A percentile compares a stretch with the other conserved stretches of the same genome.
phyloP scores from a whole-genome alignment of 2,888 invertebrate species.

The Drosophila formosana region DNA sequence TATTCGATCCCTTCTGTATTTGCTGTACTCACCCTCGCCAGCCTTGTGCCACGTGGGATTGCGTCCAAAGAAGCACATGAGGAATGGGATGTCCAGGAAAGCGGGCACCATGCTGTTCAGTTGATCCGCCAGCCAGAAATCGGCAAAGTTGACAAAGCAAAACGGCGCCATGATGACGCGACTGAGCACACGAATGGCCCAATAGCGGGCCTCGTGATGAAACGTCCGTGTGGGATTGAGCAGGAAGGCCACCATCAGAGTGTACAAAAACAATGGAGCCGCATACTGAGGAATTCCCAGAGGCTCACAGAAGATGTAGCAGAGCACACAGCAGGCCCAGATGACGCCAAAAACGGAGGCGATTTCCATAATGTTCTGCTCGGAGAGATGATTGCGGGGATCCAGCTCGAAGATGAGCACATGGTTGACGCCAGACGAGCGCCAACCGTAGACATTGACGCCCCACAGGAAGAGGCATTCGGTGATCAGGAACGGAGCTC shows the following conservation, averaged over 20 bases:
- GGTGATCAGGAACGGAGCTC: conserved; percentile 91
- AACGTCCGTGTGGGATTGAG: conserved; percentile 92
- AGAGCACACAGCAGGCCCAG: conserved; percentile 89
- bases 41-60: conserved; percentile 87
- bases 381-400: conserved; percentile 91
- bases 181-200: conserved; percentile 88
- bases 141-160: conserved; percentile 92
- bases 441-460: conserved; percentile 93
- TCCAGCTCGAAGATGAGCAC: conserved; percentile 93
- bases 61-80: conserved; percentile 90
- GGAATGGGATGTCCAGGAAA: conserved; percentile 92
- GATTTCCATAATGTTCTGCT: conserved; percentile 92
- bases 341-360: conserved; percentile 91
- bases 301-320: conserved; percentile 89
- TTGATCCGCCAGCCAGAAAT: conserved; percentile 95
- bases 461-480: conserved; percentile 92
- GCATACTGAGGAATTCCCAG: conserved; percentile 91
- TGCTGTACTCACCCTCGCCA: conserved; percentile 73
- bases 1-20: neutral
- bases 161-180: conserved; percentile 90
- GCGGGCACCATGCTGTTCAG: conserved; percentile 91
- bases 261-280: conserved; percentile 90
- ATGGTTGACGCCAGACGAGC: conserved; percentile 93
- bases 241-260: conserved; percentile 89
- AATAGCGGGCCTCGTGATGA: conserved; percentile 91